These are phyloP conservation scores for Cydia fagiglandana DNA, from an alignment of 1,140 invertebrate genomes.

Conservation along the genomic window DNA sequence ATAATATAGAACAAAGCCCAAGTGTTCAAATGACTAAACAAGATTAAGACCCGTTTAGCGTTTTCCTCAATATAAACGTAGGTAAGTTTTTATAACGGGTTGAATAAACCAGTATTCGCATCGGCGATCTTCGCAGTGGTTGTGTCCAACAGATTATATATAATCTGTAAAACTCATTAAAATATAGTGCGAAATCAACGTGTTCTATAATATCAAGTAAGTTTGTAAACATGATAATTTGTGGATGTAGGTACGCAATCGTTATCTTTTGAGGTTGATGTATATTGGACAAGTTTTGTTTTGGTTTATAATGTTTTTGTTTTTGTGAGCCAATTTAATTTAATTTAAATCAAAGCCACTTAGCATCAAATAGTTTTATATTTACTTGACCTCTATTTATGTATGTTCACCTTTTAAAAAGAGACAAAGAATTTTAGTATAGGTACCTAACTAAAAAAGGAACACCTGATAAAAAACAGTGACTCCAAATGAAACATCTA, in stretches of 20 bases:
- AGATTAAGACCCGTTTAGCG: background rate
- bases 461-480: background rate
- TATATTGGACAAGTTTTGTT: background rate
- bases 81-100: constrained; percentile 23
- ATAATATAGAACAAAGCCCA: background rate
- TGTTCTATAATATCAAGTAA: background rate
- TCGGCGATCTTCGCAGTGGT: background rate
- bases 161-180: background rate
- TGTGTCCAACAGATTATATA: background rate
- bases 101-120: constrained; percentile 9
- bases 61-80: constrained; percentile 27
- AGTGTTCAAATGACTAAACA: background rate
- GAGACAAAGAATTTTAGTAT: background rate
- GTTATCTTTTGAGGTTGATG: background rate
- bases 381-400: background rate
- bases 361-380: background rate
- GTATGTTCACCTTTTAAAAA: background rate
- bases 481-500: background rate
- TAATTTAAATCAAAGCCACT: background rate
- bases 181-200: background rate
- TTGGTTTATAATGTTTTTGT: background rate
- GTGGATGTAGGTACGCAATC: background rate
- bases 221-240: background rate
- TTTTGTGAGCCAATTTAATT: background rate
- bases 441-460: background rate